A percentile compares a stretch with the other conserved stretches of the same genome.
Evolutionary conservation across 2,113 vertebrate species (phyloP).

Genomic region (Hoplias malabaricus): DNA sequence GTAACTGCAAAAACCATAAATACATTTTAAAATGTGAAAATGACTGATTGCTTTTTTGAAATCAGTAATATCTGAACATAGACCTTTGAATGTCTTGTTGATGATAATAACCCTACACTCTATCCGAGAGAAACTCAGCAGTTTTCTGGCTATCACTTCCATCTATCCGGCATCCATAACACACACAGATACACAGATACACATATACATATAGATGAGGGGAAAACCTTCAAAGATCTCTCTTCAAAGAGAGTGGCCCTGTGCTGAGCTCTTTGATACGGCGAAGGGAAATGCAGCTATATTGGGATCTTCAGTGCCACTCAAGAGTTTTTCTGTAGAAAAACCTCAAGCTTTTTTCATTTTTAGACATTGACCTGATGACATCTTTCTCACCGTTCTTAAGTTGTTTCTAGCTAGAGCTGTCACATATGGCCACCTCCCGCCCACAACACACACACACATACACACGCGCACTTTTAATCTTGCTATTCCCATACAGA

Average conservation of each 20-base stretch:
- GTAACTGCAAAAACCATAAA: too few species aligned
- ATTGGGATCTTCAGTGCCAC: not conserved
- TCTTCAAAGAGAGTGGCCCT: not conserved
- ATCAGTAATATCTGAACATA: too few species aligned
- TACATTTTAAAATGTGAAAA: too few species aligned
- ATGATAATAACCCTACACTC: not conserved
- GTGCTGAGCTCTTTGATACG: not conserved
- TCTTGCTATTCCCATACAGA: not conserved
- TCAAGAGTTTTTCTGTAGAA: not conserved
- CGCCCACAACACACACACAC: not conserved
- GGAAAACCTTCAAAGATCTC: not conserved
- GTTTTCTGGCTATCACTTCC: not conserved
- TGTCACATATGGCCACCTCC: not conserved
- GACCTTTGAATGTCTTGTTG: too few species aligned
- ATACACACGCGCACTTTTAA: too few species aligned
- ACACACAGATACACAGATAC: not conserved
- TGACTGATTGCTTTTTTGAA: too few species aligned
- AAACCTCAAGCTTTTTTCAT: slow-evolving; percentile 16
- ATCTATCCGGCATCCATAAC: not conserved
- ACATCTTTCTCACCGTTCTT: not conserved
- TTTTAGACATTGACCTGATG: slow-evolving; percentile 17
- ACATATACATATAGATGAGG: slow-evolving; percentile 7
- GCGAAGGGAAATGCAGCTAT: not conserved
- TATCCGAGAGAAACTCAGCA: not conserved
- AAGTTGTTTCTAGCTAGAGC: not conserved